These are phyloP conservation scores for Chaetorhynchus papuensis DNA, from an alignment of 2,113 vertebrate species.

Conservation along the genomic window DNA sequence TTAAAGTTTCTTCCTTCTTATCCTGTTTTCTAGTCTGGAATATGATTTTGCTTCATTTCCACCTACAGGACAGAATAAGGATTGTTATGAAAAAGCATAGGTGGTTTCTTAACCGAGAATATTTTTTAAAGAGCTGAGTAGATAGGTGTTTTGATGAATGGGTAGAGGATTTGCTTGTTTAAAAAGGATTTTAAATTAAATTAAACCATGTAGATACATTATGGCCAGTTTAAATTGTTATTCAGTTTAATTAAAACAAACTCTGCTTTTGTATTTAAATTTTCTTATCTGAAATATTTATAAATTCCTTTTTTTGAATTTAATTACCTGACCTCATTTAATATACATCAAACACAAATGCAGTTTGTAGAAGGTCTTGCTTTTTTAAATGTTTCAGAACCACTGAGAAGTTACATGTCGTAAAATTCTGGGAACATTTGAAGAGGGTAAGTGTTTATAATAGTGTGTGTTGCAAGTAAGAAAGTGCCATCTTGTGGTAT, in stretches of 20 bases:
- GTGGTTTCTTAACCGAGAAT: constrained; percentile 53
- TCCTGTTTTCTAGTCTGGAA: constrained; percentile 68
- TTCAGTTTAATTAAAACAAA: constrained; percentile 74
- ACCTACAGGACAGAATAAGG: constrained; percentile 47
- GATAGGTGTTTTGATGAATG: constrained; percentile 53
- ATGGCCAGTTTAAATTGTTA: constrained; percentile 61
- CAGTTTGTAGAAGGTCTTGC: constrained; percentile 75
- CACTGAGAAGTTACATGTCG: constrained; percentile 42
- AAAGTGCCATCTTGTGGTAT: constrained; percentile 83
- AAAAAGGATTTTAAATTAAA: constrained; percentile 69
- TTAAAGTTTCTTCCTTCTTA: constrained; percentile 65
- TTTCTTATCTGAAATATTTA: constrained; percentile 82
- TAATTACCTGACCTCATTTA: constrained; percentile 79
- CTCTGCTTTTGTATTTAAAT: constrained; percentile 81
- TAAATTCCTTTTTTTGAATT: constrained; percentile 78
- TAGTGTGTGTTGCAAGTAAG: constrained; percentile 72
- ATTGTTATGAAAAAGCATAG: constrained; percentile 35
- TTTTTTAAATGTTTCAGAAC: constrained; percentile 77
- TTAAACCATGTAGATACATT: constrained; percentile 68
- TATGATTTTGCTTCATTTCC: constrained; percentile 61
- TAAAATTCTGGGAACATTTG: constrained; percentile 69
- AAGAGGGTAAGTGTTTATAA: constrained; percentile 73
- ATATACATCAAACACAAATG: constrained; percentile 69
- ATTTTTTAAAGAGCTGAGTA: constrained; percentile 49
- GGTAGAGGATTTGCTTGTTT: constrained; percentile 58